phyloP scores from a whole-genome alignment of 2,797 vertebrate species.

The Clarias platycephalus region DNA sequence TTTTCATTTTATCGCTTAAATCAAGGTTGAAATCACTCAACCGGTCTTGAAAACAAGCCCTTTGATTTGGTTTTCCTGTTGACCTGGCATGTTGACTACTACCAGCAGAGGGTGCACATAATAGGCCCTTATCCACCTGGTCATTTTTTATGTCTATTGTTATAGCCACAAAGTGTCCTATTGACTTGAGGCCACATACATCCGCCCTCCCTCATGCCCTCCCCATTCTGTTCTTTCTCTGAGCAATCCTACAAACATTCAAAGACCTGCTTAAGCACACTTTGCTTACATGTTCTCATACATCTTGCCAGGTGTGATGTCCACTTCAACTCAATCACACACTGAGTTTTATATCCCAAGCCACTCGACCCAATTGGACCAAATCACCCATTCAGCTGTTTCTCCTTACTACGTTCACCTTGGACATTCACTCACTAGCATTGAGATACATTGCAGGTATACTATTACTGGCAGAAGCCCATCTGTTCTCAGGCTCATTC shows the following conservation, averaged over 20 bases:
- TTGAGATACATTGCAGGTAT: slow-evolving; percentile 1
- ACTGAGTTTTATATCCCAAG: neutral
- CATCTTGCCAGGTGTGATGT: neutral
- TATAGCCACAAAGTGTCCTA: slow-evolving; percentile 52
- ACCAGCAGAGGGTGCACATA: slow-evolving; percentile 79
- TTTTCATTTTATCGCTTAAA: slow-evolving; percentile 18
- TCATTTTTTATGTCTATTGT: slow-evolving; percentile 58
- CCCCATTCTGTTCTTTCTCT: slow-evolving; percentile 14
- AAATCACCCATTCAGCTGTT: slow-evolving; percentile 47
- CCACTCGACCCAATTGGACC: slow-evolving; percentile 1
- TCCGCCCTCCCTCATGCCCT: slow-evolving; percentile 5
- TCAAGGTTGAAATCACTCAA: slow-evolving; percentile 4
- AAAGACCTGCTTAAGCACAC: neutral
- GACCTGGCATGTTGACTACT: slow-evolving; percentile 63
- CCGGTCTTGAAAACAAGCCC: slow-evolving; percentile 1
- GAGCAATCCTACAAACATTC: slow-evolving; percentile 17
- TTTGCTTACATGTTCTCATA: neutral
- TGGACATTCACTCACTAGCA: neutral
- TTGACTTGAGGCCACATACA: slow-evolving; percentile 34
- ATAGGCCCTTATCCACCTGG: slow-evolving; percentile 69
- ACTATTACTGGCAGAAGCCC: neutral
- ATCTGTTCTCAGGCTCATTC: neutral
- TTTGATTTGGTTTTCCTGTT: slow-evolving; percentile 14
- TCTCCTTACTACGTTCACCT: neutral
- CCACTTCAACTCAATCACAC: neutral